phyloP scores from a whole-genome alignment of 2,888 invertebrate species.

The Noctua fimbriata region DNA sequence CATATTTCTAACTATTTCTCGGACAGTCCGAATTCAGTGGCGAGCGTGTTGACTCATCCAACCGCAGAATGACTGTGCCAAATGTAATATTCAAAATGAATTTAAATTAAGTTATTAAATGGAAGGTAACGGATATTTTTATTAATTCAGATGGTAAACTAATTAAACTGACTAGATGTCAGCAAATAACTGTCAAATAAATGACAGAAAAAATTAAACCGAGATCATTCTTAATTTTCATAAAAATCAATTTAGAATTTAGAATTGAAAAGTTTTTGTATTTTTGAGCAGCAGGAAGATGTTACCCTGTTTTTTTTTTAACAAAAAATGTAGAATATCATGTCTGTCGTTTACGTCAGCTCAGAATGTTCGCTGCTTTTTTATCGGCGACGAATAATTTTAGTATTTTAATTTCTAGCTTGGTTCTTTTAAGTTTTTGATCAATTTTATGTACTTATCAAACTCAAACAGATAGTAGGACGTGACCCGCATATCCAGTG shows the following conservation, averaged over 20 bases:
- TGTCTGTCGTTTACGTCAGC: background rate
- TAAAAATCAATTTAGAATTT: background rate
- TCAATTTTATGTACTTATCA: background rate
- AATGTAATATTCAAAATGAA: background rate
- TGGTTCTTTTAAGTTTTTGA: background rate
- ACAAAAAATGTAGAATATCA: background rate
- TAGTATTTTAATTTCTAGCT: background rate
- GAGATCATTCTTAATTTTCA: background rate
- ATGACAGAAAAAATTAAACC: background rate
- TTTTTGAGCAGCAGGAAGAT: background rate
- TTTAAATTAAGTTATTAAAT: slow-evolving; percentile 34
- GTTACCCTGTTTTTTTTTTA: background rate
- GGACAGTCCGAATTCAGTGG: slow-evolving; percentile 50
- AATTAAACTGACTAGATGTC: slow-evolving; percentile 5
- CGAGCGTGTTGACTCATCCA: slow-evolving; percentile 39
- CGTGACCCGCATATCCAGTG: too few relatives aligned
- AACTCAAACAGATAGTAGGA: background rate
- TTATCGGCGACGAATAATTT: background rate
- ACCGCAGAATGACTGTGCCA: background rate
- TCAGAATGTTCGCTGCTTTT: background rate
- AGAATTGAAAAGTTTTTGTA: background rate
- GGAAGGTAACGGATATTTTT: slow-evolving; percentile 3
- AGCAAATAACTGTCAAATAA: slow-evolving; percentile 23
- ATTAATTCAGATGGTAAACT: slow-evolving; percentile 17
- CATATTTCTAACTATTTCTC: slow-evolving; percentile 34